These are phyloP conservation scores for Mythimna loreyi DNA, from an alignment of 2,888 invertebrate species.

Conservation along the genomic window DNA sequence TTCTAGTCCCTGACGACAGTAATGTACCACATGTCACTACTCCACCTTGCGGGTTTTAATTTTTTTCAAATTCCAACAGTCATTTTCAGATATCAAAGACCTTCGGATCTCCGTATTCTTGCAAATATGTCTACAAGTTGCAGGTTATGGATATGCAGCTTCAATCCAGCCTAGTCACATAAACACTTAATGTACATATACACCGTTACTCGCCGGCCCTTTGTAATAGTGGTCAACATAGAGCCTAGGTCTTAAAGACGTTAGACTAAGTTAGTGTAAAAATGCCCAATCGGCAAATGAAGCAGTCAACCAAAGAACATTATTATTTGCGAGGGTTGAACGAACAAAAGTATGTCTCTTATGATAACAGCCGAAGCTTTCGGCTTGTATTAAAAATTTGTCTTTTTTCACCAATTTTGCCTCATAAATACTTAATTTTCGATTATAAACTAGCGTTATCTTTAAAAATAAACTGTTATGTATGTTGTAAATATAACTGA, in stretches of 20 bases:
- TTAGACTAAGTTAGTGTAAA: slow-evolving; percentile 46
- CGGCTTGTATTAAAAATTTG: slow-evolving; percentile 19
- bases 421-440: not conserved
- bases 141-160: not conserved
- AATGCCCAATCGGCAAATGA: slow-evolving; percentile 42
- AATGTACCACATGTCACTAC: not conserved
- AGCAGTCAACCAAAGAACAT: slow-evolving; percentile 61
- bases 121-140: not conserved
- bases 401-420: slow-evolving; percentile 1
- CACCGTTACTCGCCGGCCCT: not conserved
- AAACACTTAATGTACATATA: slow-evolving; percentile 12
- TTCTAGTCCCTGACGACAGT: not conserved
- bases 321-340: slow-evolving; percentile 86
- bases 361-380: slow-evolving; percentile 60
- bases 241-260: slow-evolving; percentile 55
- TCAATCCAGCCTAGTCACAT: not conserved
- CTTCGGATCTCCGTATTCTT: not conserved
- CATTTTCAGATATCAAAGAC: not conserved
- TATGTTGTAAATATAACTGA: not conserved
- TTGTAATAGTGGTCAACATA: not conserved
- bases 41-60: not conserved
- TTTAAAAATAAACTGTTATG: not conserved
- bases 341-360: slow-evolving; percentile 87
- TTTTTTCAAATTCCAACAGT: not conserved
- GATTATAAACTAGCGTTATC: not conserved